Evolutionary conservation across 2,113 vertebrate species (phyloP), one percentile per base, ranked within the genome.

Genomic region (Parotia lawesii): DNA sequence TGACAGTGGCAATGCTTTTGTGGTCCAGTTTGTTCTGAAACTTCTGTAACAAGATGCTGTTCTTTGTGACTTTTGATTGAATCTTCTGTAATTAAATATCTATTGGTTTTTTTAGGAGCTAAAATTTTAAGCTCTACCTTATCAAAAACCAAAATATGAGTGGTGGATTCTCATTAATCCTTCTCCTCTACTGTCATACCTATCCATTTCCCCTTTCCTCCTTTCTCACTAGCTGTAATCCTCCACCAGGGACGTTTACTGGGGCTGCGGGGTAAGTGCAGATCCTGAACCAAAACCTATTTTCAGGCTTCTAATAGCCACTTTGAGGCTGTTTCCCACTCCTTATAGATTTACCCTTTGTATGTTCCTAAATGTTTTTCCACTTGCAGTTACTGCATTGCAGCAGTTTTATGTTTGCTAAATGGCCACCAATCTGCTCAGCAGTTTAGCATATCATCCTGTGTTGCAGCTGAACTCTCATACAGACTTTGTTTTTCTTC

Each of bases 161-260:
- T 95, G 90, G 95, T 93, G 94, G 96, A 96, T 97, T 97, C 97
- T 96, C 94, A 96, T 98, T 98, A 96, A 97, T 97, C 56, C 95
- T 97, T 97, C 96, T 95, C 97, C 97, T 98, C 96, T 97, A 96
- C 97, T 98, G 96, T 98, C 97, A 51, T 96, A 96, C 97, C 97
- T 97, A 96, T 98, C 98, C 97, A 97, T 98, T 97, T 98, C 97
- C 98, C 98, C 97, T 97, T 97, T 98, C 98, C 98, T 98, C 98
- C 98, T 98, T 90, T 98, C 97, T 98, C 98, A 98, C 98, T 98
- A 98, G 98, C 98, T 82, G 97, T 98, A 98, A 98, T 98, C 97
- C 98, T 98, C 97, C 98, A 98, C 98, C 98, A 98, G 98, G 98
- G 98, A 98, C 98, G 98, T 96, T 98, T 98, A 98, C 98, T 98